Percentiles rank a stretch among this genome's conserved stretches.
Conservation (phyloP, 1,140 invertebrate species). For the Dysdera silvatica region DNA sequence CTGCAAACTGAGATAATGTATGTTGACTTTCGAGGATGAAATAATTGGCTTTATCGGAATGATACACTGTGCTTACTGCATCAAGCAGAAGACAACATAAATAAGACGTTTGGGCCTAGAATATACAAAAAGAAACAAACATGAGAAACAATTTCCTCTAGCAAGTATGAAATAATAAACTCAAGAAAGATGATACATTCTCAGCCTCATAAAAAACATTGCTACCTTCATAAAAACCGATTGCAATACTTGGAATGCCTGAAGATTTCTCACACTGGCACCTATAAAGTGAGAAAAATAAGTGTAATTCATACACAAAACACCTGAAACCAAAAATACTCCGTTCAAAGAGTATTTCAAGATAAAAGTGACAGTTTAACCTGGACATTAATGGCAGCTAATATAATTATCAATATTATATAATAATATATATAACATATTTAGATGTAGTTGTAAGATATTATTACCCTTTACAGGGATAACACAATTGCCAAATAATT, state of each 20-base stretch:
- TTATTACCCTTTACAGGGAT: too few species aligned
- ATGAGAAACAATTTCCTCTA: not conserved
- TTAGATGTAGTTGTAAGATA: too few species aligned
- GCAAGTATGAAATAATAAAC: not conserved
- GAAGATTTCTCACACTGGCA: conserved; percentile 66
- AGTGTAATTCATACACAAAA: too few species aligned
- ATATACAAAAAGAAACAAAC: conserved; percentile 45
- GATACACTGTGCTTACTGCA: conserved; percentile 91
- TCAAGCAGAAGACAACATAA: conserved; percentile 86
- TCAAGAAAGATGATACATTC: not conserved
- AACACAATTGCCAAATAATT: too few species aligned
- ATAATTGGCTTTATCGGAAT: conserved; percentile 96
- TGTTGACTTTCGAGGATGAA: conserved; percentile 96
- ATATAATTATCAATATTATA: too few species aligned
- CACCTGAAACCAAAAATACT: too few species aligned
- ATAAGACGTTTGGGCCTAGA: conserved; percentile 52
- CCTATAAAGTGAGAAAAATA: conserved; percentile 2
- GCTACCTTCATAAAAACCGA: conserved; percentile 81
- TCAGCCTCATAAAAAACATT: not conserved
- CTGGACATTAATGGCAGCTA: too few species aligned
- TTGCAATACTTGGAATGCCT: conserved; percentile 91
- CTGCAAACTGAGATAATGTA: conserved; percentile 89
- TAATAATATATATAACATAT: too few species aligned
- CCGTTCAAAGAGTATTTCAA: not conserved
- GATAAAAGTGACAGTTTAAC: not conserved